phyloP scores from a whole-genome alignment of 2,888 invertebrate genomes.

The Plagodis dolabraria region DNA sequence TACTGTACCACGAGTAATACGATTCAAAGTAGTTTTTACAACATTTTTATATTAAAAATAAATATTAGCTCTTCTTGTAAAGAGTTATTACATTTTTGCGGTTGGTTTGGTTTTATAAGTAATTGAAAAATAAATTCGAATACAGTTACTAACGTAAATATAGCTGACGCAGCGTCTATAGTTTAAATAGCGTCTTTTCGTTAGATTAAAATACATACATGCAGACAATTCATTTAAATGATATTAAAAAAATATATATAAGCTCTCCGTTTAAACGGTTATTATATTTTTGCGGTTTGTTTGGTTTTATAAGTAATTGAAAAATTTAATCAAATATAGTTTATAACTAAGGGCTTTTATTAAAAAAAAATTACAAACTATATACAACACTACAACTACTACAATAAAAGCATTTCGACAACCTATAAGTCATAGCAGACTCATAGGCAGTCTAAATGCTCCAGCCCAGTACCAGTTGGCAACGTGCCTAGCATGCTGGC shows the following conservation, averaged over 20 bases:
- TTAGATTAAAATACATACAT: too few relatives aligned
- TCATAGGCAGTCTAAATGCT: too few relatives aligned
- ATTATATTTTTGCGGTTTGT: constrained; percentile 2
- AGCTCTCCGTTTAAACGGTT: constrained; percentile 1
- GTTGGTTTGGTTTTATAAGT: constrained; percentile 2
- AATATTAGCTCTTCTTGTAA: constrained; percentile 5
- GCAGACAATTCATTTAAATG: background rate
- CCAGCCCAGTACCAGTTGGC: too few relatives aligned
- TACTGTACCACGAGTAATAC: background rate
- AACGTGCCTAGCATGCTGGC: too few relatives aligned
- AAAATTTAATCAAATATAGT: background rate
- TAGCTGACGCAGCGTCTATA: background rate
- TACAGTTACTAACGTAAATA: background rate
- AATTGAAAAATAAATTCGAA: background rate
- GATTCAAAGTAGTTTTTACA: constrained; percentile 1
- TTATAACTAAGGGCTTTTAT: too few relatives aligned
- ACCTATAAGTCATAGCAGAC: too few relatives aligned
- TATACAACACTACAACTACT: too few relatives aligned
- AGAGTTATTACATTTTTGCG: constrained; percentile 4
- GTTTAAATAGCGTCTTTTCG: too few relatives aligned
- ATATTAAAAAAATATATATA: constrained; percentile 7
- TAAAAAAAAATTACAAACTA: too few relatives aligned
- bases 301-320: background rate
- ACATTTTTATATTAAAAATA: constrained; percentile 9
- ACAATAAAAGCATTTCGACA: too few relatives aligned